Percentiles rank a stretch among this genome's conserved stretches.
Evolutionary conservation across 1,140 invertebrate genomes (phyloP).

Genomic region (Papilio aristodemus): DNA sequence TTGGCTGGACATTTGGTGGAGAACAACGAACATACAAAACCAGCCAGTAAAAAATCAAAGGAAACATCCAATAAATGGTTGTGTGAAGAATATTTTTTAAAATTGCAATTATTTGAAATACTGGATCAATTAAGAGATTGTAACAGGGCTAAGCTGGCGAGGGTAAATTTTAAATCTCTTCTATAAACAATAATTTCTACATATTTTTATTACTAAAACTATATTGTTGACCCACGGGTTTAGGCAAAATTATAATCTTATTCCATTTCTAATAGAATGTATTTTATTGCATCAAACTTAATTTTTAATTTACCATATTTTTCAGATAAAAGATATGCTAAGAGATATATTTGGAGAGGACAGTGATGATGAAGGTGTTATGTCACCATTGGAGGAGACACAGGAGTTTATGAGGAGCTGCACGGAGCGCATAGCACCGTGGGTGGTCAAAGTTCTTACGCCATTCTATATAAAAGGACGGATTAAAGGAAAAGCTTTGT

Average conservation of each 20-base stretch:
- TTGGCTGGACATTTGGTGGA: slow-evolving; percentile 54
- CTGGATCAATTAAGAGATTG: slow-evolving; percentile 70
- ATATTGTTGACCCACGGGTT: no score
- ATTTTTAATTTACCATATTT: slow-evolving; percentile 24
- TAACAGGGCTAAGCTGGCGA: slow-evolving; percentile 61
- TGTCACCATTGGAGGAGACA: slow-evolving; percentile 72
- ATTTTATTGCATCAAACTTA: not conserved
- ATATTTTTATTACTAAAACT: no score
- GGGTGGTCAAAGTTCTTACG: slow-evolving; percentile 66
- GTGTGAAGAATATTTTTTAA: slow-evolving; percentile 76
- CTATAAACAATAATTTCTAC: no score
- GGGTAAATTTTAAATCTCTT: no score
- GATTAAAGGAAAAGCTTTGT: slow-evolving; percentile 67
- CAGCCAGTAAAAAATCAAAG: slow-evolving; percentile 44
- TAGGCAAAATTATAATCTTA: no score
- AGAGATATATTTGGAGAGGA: slow-evolving; percentile 71
- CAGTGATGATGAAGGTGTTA: slow-evolving; percentile 70
- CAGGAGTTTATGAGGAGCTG: slow-evolving; percentile 70
- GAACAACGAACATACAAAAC: slow-evolving; percentile 43
- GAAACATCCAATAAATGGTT: slow-evolving; percentile 63
- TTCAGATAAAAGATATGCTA: slow-evolving; percentile 70
- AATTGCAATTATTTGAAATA: slow-evolving; percentile 63
- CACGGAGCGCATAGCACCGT: slow-evolving; percentile 73
- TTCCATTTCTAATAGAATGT: no score
- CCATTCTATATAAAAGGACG: slow-evolving; percentile 68